A percentile compares a stretch with the other conserved stretches of the same genome.
Conservation (phyloP, 1,140 invertebrate genomes). For the Apis mellifera region Amel_HAv3.1 CM009936.2:11947501-11948000, state of each 20-base stretch:
- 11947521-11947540: conserved; percentile 51
- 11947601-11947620: neutral
- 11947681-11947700: conserved; percentile 70
- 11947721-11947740: conserved; percentile 35
- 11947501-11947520: neutral
- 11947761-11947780: neutral
- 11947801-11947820: neutral
- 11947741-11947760: conserved; percentile 2
- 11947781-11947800: conserved; percentile 9
- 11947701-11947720: conserved; percentile 61
- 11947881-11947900: no score
- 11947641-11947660: conserved; percentile 45
- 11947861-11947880: no score
- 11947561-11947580: conserved; percentile 62
- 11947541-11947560: conserved; percentile 57
- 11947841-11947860: no score
- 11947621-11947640: conserved; percentile 29
- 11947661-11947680: conserved; percentile 49
- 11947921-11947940: no score
- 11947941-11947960: no score
- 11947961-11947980: no score
- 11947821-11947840: neutral
- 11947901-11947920: no score
- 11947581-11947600: conserved; percentile 27
- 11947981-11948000: no score